A percentile compares a stretch with the other conserved stretches of the same genome.
Conservation (phyloP, 2,888 invertebrate species). For the Acronicta leporina region DNA sequence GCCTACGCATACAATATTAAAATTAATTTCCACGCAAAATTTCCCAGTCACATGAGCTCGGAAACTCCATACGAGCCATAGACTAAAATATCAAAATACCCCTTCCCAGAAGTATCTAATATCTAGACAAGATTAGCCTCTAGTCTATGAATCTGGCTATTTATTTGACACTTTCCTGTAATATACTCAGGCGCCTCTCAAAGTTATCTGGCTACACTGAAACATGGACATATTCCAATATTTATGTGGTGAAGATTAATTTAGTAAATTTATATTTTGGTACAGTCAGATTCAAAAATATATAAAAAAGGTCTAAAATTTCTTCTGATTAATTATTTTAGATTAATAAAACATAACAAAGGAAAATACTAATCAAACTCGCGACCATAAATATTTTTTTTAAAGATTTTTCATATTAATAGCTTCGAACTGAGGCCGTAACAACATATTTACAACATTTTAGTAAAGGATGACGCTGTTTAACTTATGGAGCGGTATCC, state of each 20-base stretch:
- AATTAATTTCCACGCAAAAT: constrained; percentile 29
- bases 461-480: too few species aligned
- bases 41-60: constrained; percentile 36
- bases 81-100: constrained; percentile 45
- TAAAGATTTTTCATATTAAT: too few species aligned
- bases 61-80: constrained; percentile 44
- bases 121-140: constrained; percentile 44
- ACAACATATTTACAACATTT: too few species aligned
- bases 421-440: too few species aligned
- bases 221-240: constrained; percentile 16
- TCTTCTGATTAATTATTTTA: too few species aligned
- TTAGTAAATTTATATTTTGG: constrained; percentile 12
- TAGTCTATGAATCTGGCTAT: constrained; percentile 16
- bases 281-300: not conserved
- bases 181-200: constrained; percentile 42
- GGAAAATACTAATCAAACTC: too few species aligned
- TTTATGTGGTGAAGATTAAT: constrained; percentile 22
- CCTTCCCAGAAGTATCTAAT: constrained; percentile 54
- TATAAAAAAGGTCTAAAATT: too few species aligned
- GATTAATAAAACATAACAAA: too few species aligned
- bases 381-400: too few species aligned
- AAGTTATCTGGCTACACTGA: constrained; percentile 38
- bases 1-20: constrained; percentile 25
- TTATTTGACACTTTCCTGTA: constrained; percentile 39
- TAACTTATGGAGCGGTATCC: too few species aligned